phyloP scores from a whole-genome alignment of 2,113 vertebrate species.

The Pluvianellus socialis region DNA sequence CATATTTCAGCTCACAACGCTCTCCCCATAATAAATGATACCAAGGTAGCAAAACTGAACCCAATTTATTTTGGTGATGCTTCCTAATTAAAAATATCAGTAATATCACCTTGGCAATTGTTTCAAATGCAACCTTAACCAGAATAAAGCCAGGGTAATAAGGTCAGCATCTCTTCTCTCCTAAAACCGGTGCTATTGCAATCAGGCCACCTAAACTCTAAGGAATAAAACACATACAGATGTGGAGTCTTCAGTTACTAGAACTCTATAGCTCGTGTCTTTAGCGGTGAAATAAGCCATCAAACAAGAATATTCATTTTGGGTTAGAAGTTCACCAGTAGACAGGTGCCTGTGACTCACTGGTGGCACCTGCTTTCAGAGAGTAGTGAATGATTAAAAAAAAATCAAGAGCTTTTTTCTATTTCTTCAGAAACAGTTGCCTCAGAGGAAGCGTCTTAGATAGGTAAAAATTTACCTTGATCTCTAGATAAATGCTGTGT shows the following conservation, averaged over 20 bases:
- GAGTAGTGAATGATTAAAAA: background rate
- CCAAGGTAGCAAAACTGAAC: background rate
- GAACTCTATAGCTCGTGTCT: background rate
- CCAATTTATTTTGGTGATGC: background rate
- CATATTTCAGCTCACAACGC: background rate
- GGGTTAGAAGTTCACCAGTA: background rate
- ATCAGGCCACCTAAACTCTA: background rate
- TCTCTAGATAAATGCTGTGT: constrained; percentile 2
- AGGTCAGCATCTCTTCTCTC: background rate
- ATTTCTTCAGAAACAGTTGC: background rate
- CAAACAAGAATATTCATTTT: background rate
- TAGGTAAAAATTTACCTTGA: background rate
- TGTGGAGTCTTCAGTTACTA: background rate
- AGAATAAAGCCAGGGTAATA: background rate
- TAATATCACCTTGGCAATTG: background rate
- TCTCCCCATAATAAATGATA: background rate
- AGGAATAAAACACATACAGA: background rate
- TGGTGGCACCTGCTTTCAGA: background rate
- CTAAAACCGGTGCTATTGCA: background rate
- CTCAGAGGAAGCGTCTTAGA: background rate
- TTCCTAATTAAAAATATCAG: background rate
- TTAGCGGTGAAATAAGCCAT: background rate
- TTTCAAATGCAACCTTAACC: background rate
- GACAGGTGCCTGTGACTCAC: background rate
- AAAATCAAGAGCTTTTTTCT: background rate